phyloP scores from a whole-genome alignment of 2,113 vertebrate genomes.

The Oceanites oceanicus region DNA sequence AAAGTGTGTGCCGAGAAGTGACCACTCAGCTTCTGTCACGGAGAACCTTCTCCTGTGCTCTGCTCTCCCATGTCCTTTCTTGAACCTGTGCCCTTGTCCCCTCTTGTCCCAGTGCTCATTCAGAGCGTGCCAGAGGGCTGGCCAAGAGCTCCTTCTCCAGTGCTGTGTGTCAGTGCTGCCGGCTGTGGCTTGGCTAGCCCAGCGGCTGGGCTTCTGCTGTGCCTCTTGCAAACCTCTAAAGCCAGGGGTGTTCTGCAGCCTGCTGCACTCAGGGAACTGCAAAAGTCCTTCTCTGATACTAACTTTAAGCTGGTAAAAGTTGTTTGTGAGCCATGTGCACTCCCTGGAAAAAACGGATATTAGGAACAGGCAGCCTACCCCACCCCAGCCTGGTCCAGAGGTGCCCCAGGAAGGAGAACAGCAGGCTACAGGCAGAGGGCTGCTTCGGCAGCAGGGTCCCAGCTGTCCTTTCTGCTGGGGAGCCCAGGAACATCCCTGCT shows the following conservation, averaged over 20 bases:
- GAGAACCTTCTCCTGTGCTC: not conserved
- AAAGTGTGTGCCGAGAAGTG: not conserved
- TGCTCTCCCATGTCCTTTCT: not conserved
- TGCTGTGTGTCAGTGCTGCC: not conserved
- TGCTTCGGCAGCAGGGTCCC: not conserved
- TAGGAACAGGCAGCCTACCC: not conserved
- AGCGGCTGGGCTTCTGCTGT: not conserved
- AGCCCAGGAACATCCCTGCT: not conserved
- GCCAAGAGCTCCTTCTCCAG: not conserved
- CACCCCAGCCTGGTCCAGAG: not conserved
- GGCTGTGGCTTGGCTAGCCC: not conserved
- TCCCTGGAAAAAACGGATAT: not conserved
- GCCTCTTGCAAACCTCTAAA: not conserved
- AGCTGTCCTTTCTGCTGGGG: not conserved
- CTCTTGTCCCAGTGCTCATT: not conserved
- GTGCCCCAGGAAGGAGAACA: not conserved
- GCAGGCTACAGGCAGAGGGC: not conserved
- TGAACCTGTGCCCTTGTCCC: not conserved
- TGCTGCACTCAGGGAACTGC: fast-evolving
- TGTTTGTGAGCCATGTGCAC: fast-evolving
- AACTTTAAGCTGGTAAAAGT: not conserved
- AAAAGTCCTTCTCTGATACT: not conserved
- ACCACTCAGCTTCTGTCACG: not conserved
- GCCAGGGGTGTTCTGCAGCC: not conserved
- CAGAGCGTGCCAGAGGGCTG: not conserved